Base-by-base conservation (phyloP, 2,888 invertebrate species). In the Zhuqinia jingwanae region DNA sequence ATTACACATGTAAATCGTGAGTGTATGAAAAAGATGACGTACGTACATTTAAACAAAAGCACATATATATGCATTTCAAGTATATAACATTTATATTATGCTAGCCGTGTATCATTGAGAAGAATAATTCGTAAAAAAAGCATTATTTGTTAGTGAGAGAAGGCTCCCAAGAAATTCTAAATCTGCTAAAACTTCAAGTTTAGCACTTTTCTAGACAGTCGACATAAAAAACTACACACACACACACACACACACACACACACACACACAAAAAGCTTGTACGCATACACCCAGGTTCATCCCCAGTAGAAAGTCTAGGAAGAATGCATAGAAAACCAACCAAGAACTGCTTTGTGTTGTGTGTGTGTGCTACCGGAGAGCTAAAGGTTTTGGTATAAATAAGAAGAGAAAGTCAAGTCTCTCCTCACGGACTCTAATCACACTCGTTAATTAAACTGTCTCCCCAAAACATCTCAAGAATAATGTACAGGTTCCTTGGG, bases 401-500 rank as follows among this genome's bases (percentile, higher is more conserved):
- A 76, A 83, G 76, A 83, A 30, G 65, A 53, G 76, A 83, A 77
- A 85, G 68, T 70, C 60, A 80, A 87, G 84, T 88, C 89, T 89
- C 90, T 89, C 88, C 86, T 88, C 90, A 89, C 88, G 88, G 87
- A 86, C 90, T 91, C 90, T 91, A 91, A 91, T 91, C 90, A 91
- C 90, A 90, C 90, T 90, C 90, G 90, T 91, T 91, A 91, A 91
- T 91, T 91, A 91, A 91, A 91, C 90, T 91, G 91, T 91, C 91
- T 90, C 89, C 89, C 85, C 88, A 88, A 89, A 89, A 90, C 89
- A 90, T 90, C 90, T 89, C 89, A 90, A 90, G 89, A 89, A 89
- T 90, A 90, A 91, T 91, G 91, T 90, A 91, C 89, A 90, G 90
- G 91, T 89, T 90, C 88, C 91, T 89, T 86, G 91, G 91, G 91